Evolutionary conservation across 2,797 vertebrate species (phyloP), one percentile per base, ranked within the genome.

Genomic region (Poeciliopsis presidionis): DNA sequence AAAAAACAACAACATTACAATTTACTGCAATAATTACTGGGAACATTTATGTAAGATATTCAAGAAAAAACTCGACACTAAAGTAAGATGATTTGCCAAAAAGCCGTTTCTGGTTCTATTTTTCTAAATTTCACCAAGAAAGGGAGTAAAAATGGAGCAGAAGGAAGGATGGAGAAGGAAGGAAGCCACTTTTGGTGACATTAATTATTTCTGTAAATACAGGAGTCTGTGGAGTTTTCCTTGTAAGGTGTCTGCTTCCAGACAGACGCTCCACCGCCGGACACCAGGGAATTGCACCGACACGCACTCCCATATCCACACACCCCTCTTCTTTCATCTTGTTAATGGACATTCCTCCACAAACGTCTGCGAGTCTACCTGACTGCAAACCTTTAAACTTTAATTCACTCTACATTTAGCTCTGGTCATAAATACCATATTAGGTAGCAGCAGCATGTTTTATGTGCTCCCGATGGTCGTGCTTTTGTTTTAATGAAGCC

Each of bases 401-500:
- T 98, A 98, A 99, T 98, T 98, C 96, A 97, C 95, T 97, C 97
- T 98, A 97, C 97, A 99, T 99, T 99, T 98, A 97, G 97, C 92
- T 92, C 85, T 45, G 96, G 96, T 97, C 97, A 98, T 98, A 98
- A 99, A 98, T 98, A 99, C 96, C 96, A 96, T 97, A 96, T 98
- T 98, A 98, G 97, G 96, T 97, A 96, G 96, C 96, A 94, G 95
- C 96, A 93, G 95, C 97, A 93, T 96, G 95, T 96, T 97, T 96
- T 95, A 95, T 95, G 95, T 90, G 95, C 95, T 99, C 97, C 97
- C 97, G 94, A 93, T 96, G 97, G 97, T 96, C 94, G 91, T 95
- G 97, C 96, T 98, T 98, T 98, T 97, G 97, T 97, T 99, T 98
- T 99, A 99, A 99, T 99, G 98, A 99, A 98, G 96, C 96, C 97